Percentiles rank a stretch among this genome's conserved stretches.
These are phyloP conservation scores for Aix galericulata DNA, from an alignment of 2,113 vertebrate genomes.

Conservation along the genomic window DNA sequence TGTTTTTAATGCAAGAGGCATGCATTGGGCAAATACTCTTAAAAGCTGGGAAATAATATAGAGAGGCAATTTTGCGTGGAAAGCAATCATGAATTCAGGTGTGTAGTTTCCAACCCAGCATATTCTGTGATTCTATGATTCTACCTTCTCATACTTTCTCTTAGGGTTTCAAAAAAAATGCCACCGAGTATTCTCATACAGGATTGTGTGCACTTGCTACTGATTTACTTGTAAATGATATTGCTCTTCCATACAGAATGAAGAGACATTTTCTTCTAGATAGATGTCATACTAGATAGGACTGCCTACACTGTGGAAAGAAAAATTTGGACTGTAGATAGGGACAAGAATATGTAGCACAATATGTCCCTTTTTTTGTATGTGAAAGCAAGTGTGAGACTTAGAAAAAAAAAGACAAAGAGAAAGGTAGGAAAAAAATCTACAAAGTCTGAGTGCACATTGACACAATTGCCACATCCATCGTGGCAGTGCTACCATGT, in stretches of 20 bases:
- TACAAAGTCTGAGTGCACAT: background rate
- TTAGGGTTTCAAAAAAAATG: background rate
- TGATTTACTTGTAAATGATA: background rate
- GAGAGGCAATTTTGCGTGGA: background rate
- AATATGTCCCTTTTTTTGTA: background rate
- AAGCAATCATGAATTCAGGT: background rate
- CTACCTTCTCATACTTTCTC: background rate
- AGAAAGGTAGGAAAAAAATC: background rate
- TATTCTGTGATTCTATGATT: too few relatives aligned
- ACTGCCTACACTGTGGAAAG: background rate
- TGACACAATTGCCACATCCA: background rate
- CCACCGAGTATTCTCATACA: background rate
- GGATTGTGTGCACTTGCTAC: background rate
- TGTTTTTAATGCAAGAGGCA: background rate
- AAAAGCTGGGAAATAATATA: background rate
- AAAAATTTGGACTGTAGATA: background rate
- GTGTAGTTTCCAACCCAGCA: too few relatives aligned
- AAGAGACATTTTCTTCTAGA: background rate
- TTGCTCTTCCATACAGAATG: background rate
- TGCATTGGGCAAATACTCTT: background rate
- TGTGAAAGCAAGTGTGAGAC: background rate
- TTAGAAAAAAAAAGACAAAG: background rate
- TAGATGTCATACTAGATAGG: background rate
- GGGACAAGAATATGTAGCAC: background rate
- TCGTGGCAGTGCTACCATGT: rapidly evolving